Conservation (phyloP, 2,113 vertebrate species). For the Uria aalge region DNA sequence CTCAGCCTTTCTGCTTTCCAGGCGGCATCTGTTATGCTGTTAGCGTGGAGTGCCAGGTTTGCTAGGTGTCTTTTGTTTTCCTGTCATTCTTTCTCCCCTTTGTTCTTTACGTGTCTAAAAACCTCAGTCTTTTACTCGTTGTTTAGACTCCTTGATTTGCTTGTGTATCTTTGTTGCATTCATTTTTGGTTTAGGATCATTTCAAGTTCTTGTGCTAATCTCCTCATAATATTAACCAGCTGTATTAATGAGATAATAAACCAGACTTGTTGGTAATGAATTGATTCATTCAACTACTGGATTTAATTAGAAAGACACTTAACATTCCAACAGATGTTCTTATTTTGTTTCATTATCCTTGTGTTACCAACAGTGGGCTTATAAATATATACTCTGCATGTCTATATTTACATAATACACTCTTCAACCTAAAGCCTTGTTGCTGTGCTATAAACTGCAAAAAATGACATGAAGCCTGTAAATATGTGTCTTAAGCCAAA, state of each 20-base stretch:
- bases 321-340: conserved; percentile 70
- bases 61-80: conserved; percentile 22
- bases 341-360: conserved; percentile 67
- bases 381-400: neutral
- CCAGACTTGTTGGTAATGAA: conserved; percentile 64
- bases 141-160: neutral
- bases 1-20: neutral
- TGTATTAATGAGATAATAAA: conserved; percentile 73
- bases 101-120: conserved; percentile 14
- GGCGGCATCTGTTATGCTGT: neutral
- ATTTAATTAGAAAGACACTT: conserved; percentile 74
- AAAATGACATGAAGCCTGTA: neutral
- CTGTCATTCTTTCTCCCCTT: neutral
- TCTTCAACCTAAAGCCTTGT: neutral
- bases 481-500: neutral
- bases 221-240: conserved; percentile 56
- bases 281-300: conserved; percentile 70
- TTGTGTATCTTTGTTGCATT: neutral
- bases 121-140: neutral
- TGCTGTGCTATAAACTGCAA: neutral
- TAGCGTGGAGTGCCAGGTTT: neutral
- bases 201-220: conserved; percentile 52
- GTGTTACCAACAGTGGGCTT: conserved; percentile 46
- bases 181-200: conserved; percentile 21
- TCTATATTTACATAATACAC: neutral